Conservation (phyloP, 2,888 invertebrate species). For the Anoplius nigerrimus region DNA sequence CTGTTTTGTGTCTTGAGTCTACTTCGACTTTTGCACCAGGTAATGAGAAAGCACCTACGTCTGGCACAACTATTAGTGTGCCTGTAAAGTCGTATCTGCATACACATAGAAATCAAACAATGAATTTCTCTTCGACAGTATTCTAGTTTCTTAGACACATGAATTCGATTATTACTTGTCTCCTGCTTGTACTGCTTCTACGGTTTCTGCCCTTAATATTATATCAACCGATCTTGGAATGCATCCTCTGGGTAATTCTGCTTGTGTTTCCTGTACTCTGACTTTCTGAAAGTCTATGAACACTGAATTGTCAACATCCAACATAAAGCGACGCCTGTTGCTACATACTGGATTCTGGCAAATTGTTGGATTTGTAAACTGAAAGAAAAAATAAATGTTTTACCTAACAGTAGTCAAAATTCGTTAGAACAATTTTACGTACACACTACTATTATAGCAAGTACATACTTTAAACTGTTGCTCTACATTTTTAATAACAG, state of each 20-base stretch:
- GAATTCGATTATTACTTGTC: conserved; percentile 76
- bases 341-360: conserved; percentile 97
- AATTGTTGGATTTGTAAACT: conserved; percentile 95
- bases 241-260: conserved; percentile 96
- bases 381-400: conserved; percentile 53
- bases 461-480: conserved; percentile 96
- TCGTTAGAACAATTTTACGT: neutral
- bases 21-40: conserved; percentile 93
- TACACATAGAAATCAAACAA: conserved; percentile 2
- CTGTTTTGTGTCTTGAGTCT: conserved; percentile 81
- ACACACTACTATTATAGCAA: neutral
- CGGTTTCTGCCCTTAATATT: conserved; percentile 94
- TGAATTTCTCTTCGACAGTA: neutral
- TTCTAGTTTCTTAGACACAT: neutral
- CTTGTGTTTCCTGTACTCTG: conserved; percentile 97
- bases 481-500: conserved; percentile 94
- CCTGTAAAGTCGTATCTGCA: conserved; percentile 70
- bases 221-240: conserved; percentile 98
- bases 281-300: conserved; percentile 99
- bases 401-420: neutral
- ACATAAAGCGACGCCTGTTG: conserved; percentile 91
- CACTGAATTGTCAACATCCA: conserved; percentile 94
- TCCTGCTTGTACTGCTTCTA: conserved; percentile 95
- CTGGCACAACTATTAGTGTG: conserved; percentile 96
- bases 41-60: conserved; percentile 89